Evolutionary conservation across 2,797 vertebrate genomes (phyloP).

Genomic region (Esox masquinongy): DNA sequence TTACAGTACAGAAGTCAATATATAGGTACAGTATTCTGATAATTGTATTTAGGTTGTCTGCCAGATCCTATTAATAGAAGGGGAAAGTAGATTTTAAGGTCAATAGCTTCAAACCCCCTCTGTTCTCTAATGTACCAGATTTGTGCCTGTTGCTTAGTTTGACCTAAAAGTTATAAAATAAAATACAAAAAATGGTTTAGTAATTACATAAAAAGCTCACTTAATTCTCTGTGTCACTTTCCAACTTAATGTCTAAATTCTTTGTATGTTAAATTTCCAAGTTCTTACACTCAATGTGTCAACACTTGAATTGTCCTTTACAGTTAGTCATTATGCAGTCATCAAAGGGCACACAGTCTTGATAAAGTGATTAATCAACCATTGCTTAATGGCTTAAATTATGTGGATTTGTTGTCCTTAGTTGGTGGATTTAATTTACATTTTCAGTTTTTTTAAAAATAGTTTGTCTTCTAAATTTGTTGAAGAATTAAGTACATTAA

Average conservation of each 20-base stretch:
- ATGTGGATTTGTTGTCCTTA: not conserved
- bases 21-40: slow-evolving; percentile 19
- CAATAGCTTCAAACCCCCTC: slow-evolving; percentile 58
- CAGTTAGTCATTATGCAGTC: not conserved
- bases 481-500: slow-evolving; percentile 5
- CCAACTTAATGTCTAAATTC: not conserved
- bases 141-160: slow-evolving; percentile 59
- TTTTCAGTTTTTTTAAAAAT: not conserved
- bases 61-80: slow-evolving; percentile 69
- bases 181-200: slow-evolving; percentile 33
- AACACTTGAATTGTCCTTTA: not conserved
- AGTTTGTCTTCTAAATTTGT: not conserved
- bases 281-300: not conserved
- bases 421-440: not conserved
- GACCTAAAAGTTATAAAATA: slow-evolving; percentile 19
- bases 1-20: not conserved
- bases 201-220: slow-evolving; percentile 46
- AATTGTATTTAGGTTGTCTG: slow-evolving; percentile 55
- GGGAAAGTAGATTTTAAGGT: slow-evolving; percentile 69
- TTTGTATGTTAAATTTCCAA: no score
- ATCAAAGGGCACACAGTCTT: not conserved
- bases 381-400: not conserved
- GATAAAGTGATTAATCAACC: not conserved
- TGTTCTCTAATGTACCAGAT: slow-evolving; percentile 53
- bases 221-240: slow-evolving; percentile 49